Conservation (phyloP, 2,797 vertebrate genomes). For the Myotis vivesi region DNA sequence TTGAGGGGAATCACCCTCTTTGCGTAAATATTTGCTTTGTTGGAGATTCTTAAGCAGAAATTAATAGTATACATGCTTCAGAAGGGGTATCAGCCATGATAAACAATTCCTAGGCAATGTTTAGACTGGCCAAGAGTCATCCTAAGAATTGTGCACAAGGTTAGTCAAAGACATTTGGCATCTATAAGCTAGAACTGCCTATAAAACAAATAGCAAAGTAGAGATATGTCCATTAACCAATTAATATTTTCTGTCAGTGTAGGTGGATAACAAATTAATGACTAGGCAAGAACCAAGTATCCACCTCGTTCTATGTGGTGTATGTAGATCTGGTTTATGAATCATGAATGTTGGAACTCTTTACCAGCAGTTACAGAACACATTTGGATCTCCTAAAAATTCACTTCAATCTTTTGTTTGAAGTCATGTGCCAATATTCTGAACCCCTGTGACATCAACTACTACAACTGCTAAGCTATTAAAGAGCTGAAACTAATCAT, state of each 20-base stretch:
- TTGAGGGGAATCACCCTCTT: constrained; percentile 51
- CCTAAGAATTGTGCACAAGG: not conserved
- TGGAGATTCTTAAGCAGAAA: constrained; percentile 65
- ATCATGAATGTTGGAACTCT: constrained; percentile 26
- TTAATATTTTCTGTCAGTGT: not conserved
- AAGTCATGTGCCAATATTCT: constrained; percentile 18
- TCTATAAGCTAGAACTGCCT: not conserved
- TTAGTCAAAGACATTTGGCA: not conserved
- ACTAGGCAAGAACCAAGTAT: not conserved
- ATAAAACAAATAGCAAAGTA: constrained; percentile 21
- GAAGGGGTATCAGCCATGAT: constrained; percentile 48
- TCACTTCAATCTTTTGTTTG: constrained; percentile 61
- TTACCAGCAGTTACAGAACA: constrained; percentile 32
- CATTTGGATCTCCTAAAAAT: constrained; percentile 33
- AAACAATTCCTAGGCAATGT: constrained; percentile 69
- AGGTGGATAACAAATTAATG: not conserved
- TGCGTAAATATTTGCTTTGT: constrained; percentile 73
- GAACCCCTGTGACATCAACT: not conserved
- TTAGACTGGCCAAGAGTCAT: constrained; percentile 61
- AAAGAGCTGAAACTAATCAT: constrained; percentile 32
- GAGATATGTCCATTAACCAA: not conserved
- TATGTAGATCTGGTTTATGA: constrained; percentile 15
- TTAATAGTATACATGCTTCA: constrained; percentile 59
- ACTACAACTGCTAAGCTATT: not conserved
- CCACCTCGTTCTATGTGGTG: not conserved